phyloP scores from a whole-genome alignment of 1,140 invertebrate genomes.

The Drosophila teissieri region DNA sequence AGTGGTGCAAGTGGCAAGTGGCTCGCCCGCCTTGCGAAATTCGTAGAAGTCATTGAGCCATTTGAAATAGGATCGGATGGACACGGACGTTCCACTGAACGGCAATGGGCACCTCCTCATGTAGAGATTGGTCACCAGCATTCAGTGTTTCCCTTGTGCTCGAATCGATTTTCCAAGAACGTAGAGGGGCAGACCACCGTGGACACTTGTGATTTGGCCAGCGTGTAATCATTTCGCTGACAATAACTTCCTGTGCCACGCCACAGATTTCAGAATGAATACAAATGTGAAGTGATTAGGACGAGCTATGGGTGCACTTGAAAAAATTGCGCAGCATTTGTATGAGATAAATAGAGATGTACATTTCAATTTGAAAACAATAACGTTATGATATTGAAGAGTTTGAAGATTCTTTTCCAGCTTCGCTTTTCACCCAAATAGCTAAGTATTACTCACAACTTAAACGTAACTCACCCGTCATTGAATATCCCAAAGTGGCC shows the following conservation, averaged over 20 bases:
- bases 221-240: slow-evolving; percentile 60
- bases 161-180: slow-evolving; percentile 46
- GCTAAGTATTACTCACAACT: too few species aligned
- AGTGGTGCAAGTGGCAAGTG: not conserved
- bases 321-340: not conserved
- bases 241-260: slow-evolving; percentile 56
- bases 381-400: too few species aligned
- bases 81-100: slow-evolving; percentile 26
- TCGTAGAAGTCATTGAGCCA: slow-evolving; percentile 61
- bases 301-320: slow-evolving; percentile 36
- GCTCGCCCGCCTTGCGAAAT: slow-evolving; percentile 44
- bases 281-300: slow-evolving; percentile 53
- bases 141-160: slow-evolving; percentile 27
- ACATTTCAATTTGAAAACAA: too few species aligned
- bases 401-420: too few species aligned
- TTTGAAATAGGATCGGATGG: slow-evolving; percentile 57
- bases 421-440: too few species aligned
- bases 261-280: slow-evolving; percentile 47
- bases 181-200: slow-evolving; percentile 32
- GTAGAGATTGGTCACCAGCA: slow-evolving; percentile 21
- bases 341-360: too few species aligned
- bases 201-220: slow-evolving; percentile 44
- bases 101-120: slow-evolving; percentile 9
- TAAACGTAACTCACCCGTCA: too few species aligned
- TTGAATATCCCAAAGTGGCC: too few species aligned